Evolutionary conservation across 2,113 vertebrate genomes (phyloP), one percentile per base, ranked within the genome.

Genomic region (Etia nguti): DNA sequence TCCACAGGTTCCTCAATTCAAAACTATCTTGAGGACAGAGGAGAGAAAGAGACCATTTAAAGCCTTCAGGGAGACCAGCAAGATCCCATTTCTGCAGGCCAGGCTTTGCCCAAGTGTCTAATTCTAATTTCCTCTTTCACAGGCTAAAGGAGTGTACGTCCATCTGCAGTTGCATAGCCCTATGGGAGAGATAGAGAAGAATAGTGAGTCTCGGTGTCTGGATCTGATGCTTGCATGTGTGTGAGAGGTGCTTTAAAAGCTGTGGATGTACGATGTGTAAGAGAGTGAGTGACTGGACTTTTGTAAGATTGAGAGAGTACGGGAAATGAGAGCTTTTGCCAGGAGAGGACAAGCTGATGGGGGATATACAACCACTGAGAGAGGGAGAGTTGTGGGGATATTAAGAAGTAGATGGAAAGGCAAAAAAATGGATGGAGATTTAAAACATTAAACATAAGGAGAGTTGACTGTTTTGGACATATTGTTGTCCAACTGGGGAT

Each of bases 81-180:
- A 38, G 80, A 88, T 93, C 82, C 24, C 55, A 87, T 89, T 92
- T 89, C 91, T 92, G 50, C 80, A 46, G 81, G 70, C 60, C 83
- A 41, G 80, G 34, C 60, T 85, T 80, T 80, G 54, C 56, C 70
- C 29, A 11, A 87, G 73, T 81, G 88, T 90, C 85, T 92, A 90
- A 93, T 93, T 93, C 90, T 90, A 91, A 94, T 94, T 92, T 93
- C 87, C 87, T 86, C 85, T 89, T 87, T 88, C 22, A 84, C 85
- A 77, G 57, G 59, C 36, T 59, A 62, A 83, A 83, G 29, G 36
- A 89, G 84, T 60, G 59, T 48, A 60, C 43, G 82, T 92, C 83
- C 88, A 90, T 91, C 87, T 94, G 92, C 54, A 88, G 43, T 31
- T 81, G 68, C 11, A 80, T 82, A 52, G 24, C 62, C 77, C 86